Base-by-base conservation (phyloP, 1,140 invertebrate species). In the Ceratina calcarata region DNA sequence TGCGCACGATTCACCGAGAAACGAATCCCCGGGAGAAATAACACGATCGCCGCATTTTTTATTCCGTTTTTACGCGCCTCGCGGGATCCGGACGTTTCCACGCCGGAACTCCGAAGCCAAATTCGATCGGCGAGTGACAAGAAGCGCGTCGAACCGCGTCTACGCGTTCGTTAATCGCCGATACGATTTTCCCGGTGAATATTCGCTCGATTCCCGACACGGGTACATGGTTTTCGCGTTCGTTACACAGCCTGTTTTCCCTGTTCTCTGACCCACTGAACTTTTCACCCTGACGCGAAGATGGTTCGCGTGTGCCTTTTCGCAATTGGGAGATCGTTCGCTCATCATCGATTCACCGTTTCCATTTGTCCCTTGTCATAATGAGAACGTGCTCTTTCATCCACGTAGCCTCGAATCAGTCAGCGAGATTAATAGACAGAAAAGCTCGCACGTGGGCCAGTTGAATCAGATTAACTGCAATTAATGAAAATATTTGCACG, bases 121-220 rank as follows among this genome's bases (percentile, higher is more conserved):
- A 12, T 13, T 37, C 72, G 45, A 37, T 65, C n/a, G 27, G 55
- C n/a, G 20, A 2, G 8, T 15, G 18, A n/a, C 51, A 75, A 66
- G 49, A 37, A 55, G 15, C 72, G 27, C n/a, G 15, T 22, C 2
- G 61, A 24, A 37, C 20, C 49, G 27, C 16, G 51, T 18, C 22
- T 27, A 4, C 13, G 37, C 55, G 37, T 83, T 83, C 85, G 80
- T 87, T 84, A 87, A 88, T 85, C 73, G 70, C 82, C 80, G 81
- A 86, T 86, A 77, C 57, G 37, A 6, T 37, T 22, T 27, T 12
- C 24, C 58, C 27, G 27, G 58, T 61, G 12, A 85, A 82, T 10
- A 82, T 78, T 75, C 53, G 61, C 77, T 78, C 74, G 67, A 68
- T 86, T 84, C 55, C 22, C 16, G 27, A 15, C 12, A 3, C 22